phyloP scores from a whole-genome alignment of 2,797 vertebrate species.

The Ctenopoma kingsleyae region DNA sequence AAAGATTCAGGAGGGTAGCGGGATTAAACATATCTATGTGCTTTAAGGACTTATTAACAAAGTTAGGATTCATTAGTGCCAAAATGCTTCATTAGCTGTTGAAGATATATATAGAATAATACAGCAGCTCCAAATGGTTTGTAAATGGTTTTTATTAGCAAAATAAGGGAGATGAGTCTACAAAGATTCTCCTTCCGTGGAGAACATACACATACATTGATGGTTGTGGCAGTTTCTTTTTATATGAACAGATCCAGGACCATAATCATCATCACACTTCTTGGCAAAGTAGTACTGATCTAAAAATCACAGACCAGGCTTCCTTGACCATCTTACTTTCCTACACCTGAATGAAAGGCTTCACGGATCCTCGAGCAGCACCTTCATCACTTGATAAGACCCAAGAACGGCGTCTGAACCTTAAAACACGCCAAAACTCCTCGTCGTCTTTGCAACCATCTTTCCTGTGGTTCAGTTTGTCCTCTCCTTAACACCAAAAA shows the following conservation, averaged over 20 bases:
- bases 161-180: conserved; percentile 89
- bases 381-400: conserved; percentile 9
- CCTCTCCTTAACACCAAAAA: conserved; percentile 31
- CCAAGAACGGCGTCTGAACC: conserved; percentile 27
- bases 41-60: neutral
- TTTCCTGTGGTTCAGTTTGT: conserved; percentile 34
- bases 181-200: conserved; percentile 80
- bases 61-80: neutral
- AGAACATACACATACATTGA: conserved; percentile 76
- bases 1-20: neutral
- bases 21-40: neutral
- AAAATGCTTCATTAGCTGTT: neutral
- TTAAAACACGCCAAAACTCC: conserved; percentile 27
- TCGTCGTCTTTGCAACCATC: conserved; percentile 39
- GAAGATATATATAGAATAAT: conserved; percentile 1
- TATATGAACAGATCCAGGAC: conserved; percentile 60
- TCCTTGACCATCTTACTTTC: conserved; percentile 8
- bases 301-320: conserved; percentile 42
- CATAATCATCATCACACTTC: conserved; percentile 36
- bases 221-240: conserved; percentile 78
- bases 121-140: conserved; percentile 53
- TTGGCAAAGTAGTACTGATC: conserved; percentile 57
- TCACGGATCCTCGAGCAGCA: conserved; percentile 4
- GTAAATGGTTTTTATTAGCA: conserved; percentile 89
- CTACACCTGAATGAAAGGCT: conserved; percentile 27